Percentiles rank a stretch among this genome's conserved stretches.
These are phyloP conservation scores for Limenitis camilla DNA, from an alignment of 2,888 invertebrate species.

Conservation along the genomic window DNA sequence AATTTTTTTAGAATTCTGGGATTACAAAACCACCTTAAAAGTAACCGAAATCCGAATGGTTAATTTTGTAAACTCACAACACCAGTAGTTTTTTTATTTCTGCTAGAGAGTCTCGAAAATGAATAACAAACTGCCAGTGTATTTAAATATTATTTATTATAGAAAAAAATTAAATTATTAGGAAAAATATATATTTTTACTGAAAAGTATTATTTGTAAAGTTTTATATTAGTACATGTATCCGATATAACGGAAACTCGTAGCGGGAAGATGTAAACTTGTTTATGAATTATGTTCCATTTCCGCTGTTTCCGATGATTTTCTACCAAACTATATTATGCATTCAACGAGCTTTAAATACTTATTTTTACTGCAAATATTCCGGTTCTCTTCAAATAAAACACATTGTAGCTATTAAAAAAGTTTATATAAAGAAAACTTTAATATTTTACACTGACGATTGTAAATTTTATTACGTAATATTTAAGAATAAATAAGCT, in stretches of 20 bases:
- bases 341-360: neutral
- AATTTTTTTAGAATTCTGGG: no score
- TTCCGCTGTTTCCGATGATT: constrained; percentile 24
- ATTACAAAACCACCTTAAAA: no score
- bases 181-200: neutral
- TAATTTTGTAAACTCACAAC: no score
- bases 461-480: constrained; percentile 9
- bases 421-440: neutral
- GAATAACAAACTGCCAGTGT: no score
- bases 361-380: neutral
- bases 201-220: no score
- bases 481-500: neutral
- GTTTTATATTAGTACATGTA: constrained; percentile 12
- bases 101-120: no score
- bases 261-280: constrained; percentile 28
- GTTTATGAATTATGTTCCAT: constrained; percentile 21
- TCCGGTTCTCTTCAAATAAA: neutral
- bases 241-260: constrained; percentile 27
- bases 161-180: no score
- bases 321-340: constrained; percentile 5
- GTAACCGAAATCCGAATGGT: no score
- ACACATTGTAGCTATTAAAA: neutral
- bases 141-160: no score
- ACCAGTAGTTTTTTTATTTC: no score
- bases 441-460: neutral